phyloP scores from a whole-genome alignment of 2,888 invertebrate species.

The Xestobium rufovillosum region DNA sequence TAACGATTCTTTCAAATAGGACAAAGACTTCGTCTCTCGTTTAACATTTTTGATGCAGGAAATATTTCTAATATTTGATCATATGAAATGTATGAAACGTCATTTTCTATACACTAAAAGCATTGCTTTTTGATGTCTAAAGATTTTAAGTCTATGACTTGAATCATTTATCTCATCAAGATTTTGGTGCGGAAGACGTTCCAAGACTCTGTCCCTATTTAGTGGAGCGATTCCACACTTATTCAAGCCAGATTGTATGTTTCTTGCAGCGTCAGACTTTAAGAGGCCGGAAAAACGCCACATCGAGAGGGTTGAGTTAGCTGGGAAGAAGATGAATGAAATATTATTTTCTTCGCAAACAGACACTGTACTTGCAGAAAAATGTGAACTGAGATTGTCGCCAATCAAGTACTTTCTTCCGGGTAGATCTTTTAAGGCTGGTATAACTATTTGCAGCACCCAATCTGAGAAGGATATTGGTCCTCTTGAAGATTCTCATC shows the following conservation, averaged over 20 bases:
- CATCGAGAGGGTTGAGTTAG: constrained; percentile 11
- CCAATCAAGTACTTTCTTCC: constrained; percentile 11
- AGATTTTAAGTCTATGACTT: background rate
- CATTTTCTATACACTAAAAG: too few relatives aligned
- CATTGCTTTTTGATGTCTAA: too few relatives aligned
- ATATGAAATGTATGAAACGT: too few relatives aligned
- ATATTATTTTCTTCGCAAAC: constrained; percentile 8
- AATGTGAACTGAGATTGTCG: constrained; percentile 4
- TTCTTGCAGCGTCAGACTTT: too few relatives aligned
- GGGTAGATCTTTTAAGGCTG: constrained; percentile 5
- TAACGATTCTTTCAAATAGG: too few relatives aligned
- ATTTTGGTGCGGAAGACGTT: background rate
- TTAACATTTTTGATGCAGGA: too few relatives aligned
- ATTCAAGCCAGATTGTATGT: background rate
- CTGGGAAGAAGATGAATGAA: constrained; percentile 12
- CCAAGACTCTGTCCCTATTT: background rate
- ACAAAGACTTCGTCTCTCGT: too few relatives aligned
- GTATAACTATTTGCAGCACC: too few relatives aligned
- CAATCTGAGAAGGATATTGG: constrained; percentile 10
- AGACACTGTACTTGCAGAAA: constrained; percentile 8
- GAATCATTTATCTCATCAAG: background rate
- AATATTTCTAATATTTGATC: too few relatives aligned
- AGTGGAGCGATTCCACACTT: background rate
- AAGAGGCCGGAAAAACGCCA: constrained; percentile 9
- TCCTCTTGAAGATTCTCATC: too few relatives aligned